A percentile compares a stretch with the other conserved stretches of the same genome.
Conservation (phyloP, 2,113 vertebrate genomes). For the Suncus etruscus region DNA sequence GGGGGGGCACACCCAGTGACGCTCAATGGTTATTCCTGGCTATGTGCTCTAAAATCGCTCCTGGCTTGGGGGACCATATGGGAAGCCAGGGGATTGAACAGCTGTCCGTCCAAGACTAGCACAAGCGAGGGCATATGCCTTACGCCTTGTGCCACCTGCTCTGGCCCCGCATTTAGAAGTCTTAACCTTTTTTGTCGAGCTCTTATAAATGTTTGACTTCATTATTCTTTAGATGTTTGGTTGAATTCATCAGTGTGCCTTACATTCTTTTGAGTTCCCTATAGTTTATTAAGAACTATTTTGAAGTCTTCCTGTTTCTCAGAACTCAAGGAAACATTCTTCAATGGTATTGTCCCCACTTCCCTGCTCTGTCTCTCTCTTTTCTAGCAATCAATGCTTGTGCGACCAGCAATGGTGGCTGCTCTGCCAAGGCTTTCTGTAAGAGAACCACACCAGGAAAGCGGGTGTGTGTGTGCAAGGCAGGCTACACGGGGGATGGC, state of each 20-base stretch:
- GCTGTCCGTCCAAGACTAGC: neutral
- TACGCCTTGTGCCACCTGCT: too few relatives aligned
- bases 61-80: too few relatives aligned
- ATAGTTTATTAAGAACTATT: neutral
- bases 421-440: constrained; percentile 91
- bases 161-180: neutral
- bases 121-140: too few relatives aligned
- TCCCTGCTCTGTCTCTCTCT: neutral
- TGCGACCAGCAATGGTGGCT: constrained; percentile 89
- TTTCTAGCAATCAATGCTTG: constrained; percentile 91
- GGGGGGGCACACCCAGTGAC: too few relatives aligned
- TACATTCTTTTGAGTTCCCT: neutral
- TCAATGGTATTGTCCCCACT: too few relatives aligned
- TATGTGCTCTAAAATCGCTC: too few relatives aligned
- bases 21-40: too few relatives aligned
- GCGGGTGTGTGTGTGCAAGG: constrained; percentile 88
- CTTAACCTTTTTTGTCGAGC: neutral
- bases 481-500: constrained; percentile 92
- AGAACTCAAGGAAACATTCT: too few relatives aligned
- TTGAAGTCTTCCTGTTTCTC: too few relatives aligned
- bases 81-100: too few relatives aligned
- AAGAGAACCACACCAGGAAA: constrained; percentile 91
- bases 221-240: neutral
- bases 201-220: neutral
- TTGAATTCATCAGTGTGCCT: neutral